Conservation (phyloP, 2,113 vertebrate genomes). For the Tachuris rubrigastra region DNA sequence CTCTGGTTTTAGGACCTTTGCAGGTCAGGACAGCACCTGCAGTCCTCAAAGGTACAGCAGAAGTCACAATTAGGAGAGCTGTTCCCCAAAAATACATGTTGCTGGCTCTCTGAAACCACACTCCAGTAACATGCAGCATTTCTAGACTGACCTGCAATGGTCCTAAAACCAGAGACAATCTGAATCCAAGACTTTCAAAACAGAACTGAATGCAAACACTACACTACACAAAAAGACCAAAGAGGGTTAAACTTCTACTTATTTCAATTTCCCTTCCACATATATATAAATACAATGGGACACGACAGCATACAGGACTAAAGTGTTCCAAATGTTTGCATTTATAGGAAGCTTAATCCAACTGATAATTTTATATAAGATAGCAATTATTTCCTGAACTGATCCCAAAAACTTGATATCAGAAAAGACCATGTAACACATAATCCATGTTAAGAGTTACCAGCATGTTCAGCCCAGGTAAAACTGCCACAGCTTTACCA, state of each 20-base stretch:
- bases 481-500: background rate
- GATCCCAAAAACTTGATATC: background rate
- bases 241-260: background rate
- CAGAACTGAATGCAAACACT: background rate
- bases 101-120: background rate
- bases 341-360: background rate
- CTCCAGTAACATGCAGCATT: background rate
- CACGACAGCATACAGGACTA: fast-evolving
- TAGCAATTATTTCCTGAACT: background rate
- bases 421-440: background rate
- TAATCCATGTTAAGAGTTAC: background rate
- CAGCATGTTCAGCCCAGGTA: background rate
- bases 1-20: too few relatives aligned
- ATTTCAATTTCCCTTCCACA: background rate
- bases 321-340: background rate
- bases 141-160: background rate
- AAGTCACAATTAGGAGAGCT: background rate
- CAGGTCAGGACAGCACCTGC: too few relatives aligned
- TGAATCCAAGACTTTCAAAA: background rate
- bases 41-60: background rate
- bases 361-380: background rate
- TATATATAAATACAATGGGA: background rate
- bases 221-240: background rate
- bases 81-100: background rate
- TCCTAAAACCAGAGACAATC: background rate